These are phyloP conservation scores for Enteromius fasciolatus DNA, from an alignment of 2,797 vertebrate species.

Conservation along the genomic window DNA sequence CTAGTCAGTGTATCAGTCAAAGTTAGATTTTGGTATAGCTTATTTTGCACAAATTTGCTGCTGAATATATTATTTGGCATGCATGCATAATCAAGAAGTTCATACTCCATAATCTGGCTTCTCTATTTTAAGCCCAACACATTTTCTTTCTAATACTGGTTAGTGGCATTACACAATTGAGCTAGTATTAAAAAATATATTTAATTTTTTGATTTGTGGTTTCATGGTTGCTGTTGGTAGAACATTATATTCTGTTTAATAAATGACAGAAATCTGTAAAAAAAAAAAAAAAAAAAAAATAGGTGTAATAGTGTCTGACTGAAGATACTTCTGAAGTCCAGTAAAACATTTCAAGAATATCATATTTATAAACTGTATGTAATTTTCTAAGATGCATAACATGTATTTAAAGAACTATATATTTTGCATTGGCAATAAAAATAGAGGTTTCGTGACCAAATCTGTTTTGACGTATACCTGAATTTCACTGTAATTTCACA, in stretches of 20 bases:
- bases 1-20: not conserved
- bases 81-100: not conserved
- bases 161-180: not conserved
- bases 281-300: not conserved
- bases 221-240: not conserved
- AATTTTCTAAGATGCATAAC: not conserved
- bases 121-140: not conserved
- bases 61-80: not conserved
- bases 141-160: not conserved
- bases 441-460: not conserved
- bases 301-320: not conserved
- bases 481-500: no score
- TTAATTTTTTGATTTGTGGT: not conserved
- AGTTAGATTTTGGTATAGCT: not conserved
- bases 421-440: not conserved
- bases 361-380: not conserved
- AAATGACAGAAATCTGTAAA: not conserved
- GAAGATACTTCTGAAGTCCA: not conserved
- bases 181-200: not conserved
- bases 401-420: not conserved
- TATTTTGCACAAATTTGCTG: not conserved
- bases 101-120: not conserved
- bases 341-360: not conserved
- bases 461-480: not conserved
- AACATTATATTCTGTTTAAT: not conserved